Evolutionary conservation across 1,140 invertebrate species (phyloP).

Genomic region (Lepeophtheirus salmonis): DNA sequence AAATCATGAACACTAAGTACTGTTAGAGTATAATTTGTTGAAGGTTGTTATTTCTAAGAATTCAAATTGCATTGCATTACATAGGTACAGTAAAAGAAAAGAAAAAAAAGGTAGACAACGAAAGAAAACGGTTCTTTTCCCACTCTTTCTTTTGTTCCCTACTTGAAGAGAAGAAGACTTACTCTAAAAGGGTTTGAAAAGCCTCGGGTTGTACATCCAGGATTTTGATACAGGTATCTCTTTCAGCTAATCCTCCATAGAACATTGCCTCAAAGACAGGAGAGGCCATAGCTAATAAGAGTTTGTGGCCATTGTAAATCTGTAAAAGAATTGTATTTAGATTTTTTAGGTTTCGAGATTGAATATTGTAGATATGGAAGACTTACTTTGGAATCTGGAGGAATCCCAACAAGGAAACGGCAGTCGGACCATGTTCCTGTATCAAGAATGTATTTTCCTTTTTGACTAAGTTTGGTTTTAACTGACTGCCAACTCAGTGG

Average conservation of each 20-base stretch:
- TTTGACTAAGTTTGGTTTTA: conserved; percentile 42
- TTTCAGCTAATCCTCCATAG: conserved; percentile 46
- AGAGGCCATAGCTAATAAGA: conserved; percentile 60
- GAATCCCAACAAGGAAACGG: conserved; percentile 56
- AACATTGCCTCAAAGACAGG: conserved; percentile 64
- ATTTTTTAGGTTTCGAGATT: background rate
- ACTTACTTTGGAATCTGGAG: conserved; percentile 39
- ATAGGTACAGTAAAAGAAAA: too few relatives aligned
- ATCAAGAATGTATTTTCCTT: conserved; percentile 46
- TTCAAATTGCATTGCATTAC: too few relatives aligned
- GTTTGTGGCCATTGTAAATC: conserved; percentile 49
- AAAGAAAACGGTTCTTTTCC: too few relatives aligned
- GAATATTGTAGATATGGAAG: background rate
- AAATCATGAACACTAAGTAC: too few relatives aligned
- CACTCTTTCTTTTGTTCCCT: too few relatives aligned
- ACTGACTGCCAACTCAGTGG: conserved; percentile 48
- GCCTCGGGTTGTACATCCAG: conserved; percentile 62
- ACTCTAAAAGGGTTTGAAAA: conserved; percentile 51
- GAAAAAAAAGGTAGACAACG: too few relatives aligned
- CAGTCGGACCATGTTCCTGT: conserved; percentile 59
- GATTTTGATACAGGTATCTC: conserved; percentile 46
- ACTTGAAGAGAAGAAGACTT: conserved; percentile 24
- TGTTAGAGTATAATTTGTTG: too few relatives aligned
- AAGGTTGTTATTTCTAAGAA: too few relatives aligned
- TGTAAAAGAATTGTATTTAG: conserved; percentile 23